These are phyloP conservation scores for Hesperophylax magnus DNA, from an alignment of 1,140 invertebrate genomes.

Conservation along the genomic window DNA sequence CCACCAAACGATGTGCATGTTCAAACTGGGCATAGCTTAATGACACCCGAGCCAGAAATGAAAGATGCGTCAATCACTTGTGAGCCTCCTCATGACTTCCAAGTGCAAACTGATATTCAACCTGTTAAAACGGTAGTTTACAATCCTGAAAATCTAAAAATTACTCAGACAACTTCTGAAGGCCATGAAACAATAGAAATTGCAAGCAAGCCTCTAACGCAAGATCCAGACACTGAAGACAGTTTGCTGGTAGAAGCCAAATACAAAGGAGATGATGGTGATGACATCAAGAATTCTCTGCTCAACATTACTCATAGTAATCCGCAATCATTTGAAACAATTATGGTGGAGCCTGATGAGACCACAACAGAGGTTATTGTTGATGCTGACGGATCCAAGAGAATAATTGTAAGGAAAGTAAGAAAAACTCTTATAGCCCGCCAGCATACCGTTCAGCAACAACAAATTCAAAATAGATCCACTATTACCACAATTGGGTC, in stretches of 20 bases:
- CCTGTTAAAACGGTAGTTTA: constrained; percentile 60
- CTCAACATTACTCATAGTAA: constrained; percentile 77
- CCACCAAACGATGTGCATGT: constrained; percentile 72
- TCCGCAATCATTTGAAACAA: constrained; percentile 84
- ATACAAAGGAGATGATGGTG: constrained; percentile 73
- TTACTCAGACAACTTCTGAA: constrained; percentile 77
- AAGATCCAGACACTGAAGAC: constrained; percentile 68
- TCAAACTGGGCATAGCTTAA: constrained; percentile 70
- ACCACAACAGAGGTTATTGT: constrained; percentile 84
- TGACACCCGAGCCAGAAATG: constrained; percentile 66
- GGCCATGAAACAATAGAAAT: constrained; percentile 85
- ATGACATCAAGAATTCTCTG: constrained; percentile 69
- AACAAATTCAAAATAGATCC: constrained; percentile 63
- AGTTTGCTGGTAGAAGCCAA: constrained; percentile 81
- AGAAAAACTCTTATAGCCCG: constrained; percentile 71
- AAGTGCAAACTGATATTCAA: constrained; percentile 73
- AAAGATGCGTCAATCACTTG: constrained; percentile 69
- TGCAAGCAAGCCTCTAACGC: constrained; percentile 74
- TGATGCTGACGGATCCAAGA: constrained; percentile 84
- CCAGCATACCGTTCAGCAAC: constrained; percentile 70
- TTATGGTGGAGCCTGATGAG: constrained; percentile 83
- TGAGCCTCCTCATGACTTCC: constrained; percentile 70
- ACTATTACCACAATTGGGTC: constrained; percentile 63
- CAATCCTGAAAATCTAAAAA: constrained; percentile 78
- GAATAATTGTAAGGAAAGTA: constrained; percentile 83